Evolutionary conservation across 2,888 invertebrate genomes (phyloP), one percentile per base, ranked within the genome.

Genomic region (Heteromyza rotundicornis): DNA sequence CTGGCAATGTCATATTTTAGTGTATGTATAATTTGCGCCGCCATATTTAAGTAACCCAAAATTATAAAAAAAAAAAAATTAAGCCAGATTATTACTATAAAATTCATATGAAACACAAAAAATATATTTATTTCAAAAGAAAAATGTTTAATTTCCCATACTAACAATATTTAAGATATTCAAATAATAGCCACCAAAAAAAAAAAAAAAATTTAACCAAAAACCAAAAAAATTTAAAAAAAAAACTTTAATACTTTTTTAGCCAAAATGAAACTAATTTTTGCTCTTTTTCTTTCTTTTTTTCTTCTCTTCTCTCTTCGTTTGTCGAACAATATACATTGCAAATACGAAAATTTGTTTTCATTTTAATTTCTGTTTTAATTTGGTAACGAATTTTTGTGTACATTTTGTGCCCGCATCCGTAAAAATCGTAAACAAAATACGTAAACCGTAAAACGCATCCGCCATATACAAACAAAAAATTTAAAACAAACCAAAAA

Each of bases 231-330:
- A 47, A 19, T 47, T 47, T 3, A 19, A 3, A 5, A 47, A 47
- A 47, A 14, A 12, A 12, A 40, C 3, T 40, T 40, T n/a, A 40
- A 40, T 14, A 40, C 14, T 16, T 24, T 47, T 47, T 47, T 47
- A 69, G 66, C 64, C n/a, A 68, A 70, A 69, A 68, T 71, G 69
- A 69, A 69, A 79, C 79, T 79, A 78, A 79, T 79, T 79, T 77
- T 72, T 75, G 72, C 72, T 74, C 72, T 75, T 77, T 76, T 76
- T 76, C 73, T 76, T 74, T 78, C 76, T 77, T 73, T 77, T 67
- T 75, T 75, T 76, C 73, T 76, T 75, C 75, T 75, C 75, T 78
- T 77, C 76, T 78, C 74, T 72, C 78, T 66, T 68, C 58, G 60
- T 77, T 74, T 75, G 73, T 73, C 66, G 62, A 72, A n/a, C n/a